phyloP scores from a whole-genome alignment of 2,888 invertebrate genomes.

The Molanna angustata region DNA sequence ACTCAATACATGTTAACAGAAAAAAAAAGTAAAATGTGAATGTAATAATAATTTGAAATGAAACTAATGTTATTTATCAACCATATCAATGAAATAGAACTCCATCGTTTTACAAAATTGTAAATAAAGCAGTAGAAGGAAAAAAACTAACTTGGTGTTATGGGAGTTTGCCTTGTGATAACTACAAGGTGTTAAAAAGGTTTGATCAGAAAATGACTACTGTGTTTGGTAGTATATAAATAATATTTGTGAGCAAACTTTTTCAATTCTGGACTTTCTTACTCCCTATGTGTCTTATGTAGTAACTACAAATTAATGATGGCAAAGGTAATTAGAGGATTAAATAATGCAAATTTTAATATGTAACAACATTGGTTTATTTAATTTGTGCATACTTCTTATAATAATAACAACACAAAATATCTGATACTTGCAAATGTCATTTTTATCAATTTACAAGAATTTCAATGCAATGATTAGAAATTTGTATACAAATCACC shows the following conservation, averaged over 20 bases:
- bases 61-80: constrained; percentile 26
- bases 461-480: neutral
- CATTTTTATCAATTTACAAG: constrained; percentile 11
- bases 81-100: constrained; percentile 22
- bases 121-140: too few species aligned
- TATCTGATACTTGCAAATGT: constrained; percentile 22
- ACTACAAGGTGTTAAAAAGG: too few species aligned
- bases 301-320: too few species aligned
- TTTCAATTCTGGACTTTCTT: too few species aligned
- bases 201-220: too few species aligned
- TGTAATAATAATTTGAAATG: constrained; percentile 24
- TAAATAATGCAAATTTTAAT: constrained; percentile 21
- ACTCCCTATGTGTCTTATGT: too few species aligned
- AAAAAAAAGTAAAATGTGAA: constrained; percentile 20
- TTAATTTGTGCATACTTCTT: constrained; percentile 32
- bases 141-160: too few species aligned
- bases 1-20: constrained; percentile 18
- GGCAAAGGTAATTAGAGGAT: too few species aligned
- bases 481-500: neutral
- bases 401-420: constrained; percentile 29
- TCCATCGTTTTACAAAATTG: constrained; percentile 23
- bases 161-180: too few species aligned
- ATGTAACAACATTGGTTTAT: constrained; percentile 30
- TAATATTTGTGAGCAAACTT: too few species aligned
- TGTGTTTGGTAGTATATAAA: too few species aligned